Evolutionary conservation across 1,140 invertebrate genomes (phyloP).

Genomic region (Drosophila rufa): DNA sequence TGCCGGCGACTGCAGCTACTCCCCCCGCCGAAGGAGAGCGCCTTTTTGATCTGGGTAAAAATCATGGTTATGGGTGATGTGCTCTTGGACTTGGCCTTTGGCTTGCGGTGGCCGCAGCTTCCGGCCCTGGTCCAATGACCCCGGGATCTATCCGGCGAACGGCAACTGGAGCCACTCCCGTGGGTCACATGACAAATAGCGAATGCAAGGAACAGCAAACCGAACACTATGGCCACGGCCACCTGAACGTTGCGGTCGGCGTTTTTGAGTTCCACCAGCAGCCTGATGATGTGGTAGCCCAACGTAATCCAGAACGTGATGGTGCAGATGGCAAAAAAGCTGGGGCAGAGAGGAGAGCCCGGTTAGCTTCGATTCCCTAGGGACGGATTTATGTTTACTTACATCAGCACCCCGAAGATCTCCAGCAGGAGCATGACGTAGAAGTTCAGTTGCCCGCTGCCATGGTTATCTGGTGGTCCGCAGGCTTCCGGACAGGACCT

Average conservation of each 20-base stretch:
- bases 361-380: background rate
- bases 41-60: slow-evolving; percentile 1
- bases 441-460: slow-evolving; percentile 39
- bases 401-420: slow-evolving; percentile 60
- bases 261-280: slow-evolving; percentile 54
- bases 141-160: background rate
- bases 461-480: background rate
- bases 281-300: slow-evolving; percentile 49
- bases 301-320: slow-evolving; percentile 69
- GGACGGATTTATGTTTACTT: slow-evolving; percentile 21
- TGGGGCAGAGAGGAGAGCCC: slow-evolving; percentile 1
- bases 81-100: background rate
- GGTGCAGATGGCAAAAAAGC: slow-evolving; percentile 71
- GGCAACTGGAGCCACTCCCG: slow-evolving; percentile 1
- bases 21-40: background rate
- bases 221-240: slow-evolving; percentile 38
- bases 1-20: no score
- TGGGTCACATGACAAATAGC: slow-evolving; percentile 46
- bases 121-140: background rate
- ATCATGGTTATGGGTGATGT: background rate
- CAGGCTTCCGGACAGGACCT: no score
- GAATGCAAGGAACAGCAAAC: slow-evolving; percentile 53
- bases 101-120: background rate
- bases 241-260: slow-evolving; percentile 64
- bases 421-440: slow-evolving; percentile 57